phyloP scores from a whole-genome alignment of 2,888 invertebrate species.

The Dolomedes plantarius region DNA sequence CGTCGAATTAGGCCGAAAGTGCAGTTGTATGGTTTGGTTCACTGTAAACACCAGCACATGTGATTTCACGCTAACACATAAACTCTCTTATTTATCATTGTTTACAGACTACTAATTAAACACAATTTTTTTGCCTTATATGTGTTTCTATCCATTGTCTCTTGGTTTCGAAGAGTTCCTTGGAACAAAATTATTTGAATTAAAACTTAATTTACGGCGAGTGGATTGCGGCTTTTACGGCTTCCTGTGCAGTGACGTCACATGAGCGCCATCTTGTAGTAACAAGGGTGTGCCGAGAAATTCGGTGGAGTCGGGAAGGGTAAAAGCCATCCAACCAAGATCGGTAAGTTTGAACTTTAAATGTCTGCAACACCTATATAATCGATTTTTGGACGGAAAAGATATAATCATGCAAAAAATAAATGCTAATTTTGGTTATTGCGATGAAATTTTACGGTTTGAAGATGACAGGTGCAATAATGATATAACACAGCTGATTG shows the following conservation, averaged over 20 bases:
- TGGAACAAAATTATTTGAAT: not conserved
- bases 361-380: not conserved
- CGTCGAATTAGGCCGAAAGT: constrained; percentile 61
- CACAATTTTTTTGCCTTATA: too few species aligned
- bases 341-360: constrained; percentile 58
- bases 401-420: not conserved
- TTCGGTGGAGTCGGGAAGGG: constrained; percentile 61
- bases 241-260: constrained; percentile 70
- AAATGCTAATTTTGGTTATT: not conserved
- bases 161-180: too few species aligned
- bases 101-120: not conserved
- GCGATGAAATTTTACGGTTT: constrained; percentile 6
- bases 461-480: constrained; percentile 61
- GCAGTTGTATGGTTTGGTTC: constrained; percentile 18
- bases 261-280: constrained; percentile 71
- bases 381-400: not conserved
- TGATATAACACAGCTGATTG: constrained; percentile 60
- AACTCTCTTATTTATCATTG: not conserved
- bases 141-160: too few species aligned
- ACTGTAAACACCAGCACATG: constrained; percentile 68
- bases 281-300: constrained; percentile 66
- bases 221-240: constrained; percentile 68
- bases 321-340: constrained; percentile 55
- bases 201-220: constrained; percentile 34
- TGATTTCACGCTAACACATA: not conserved